phyloP scores from a whole-genome alignment of 2,888 invertebrate genomes.

The Bembecia ichneumoniformis region DNA sequence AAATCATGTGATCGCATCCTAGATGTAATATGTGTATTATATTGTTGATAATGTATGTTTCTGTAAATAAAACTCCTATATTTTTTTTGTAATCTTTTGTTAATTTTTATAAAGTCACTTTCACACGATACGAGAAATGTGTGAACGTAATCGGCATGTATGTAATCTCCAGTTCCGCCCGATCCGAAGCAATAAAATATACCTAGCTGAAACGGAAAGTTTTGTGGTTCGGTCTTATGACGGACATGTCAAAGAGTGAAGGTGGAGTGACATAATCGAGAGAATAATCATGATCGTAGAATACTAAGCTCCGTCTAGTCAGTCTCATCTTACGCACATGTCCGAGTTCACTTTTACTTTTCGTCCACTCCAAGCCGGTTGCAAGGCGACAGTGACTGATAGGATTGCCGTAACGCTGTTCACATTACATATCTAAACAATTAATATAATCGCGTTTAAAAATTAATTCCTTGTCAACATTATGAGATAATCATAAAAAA shows the following conservation, averaged over 20 bases:
- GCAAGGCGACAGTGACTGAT: background rate
- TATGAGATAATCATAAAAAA: no score
- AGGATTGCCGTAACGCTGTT: background rate
- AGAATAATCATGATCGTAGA: background rate
- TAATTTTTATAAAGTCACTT: constrained; percentile 2
- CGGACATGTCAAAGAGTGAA: constrained; percentile 14
- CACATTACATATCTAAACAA: no score
- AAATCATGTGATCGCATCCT: constrained; percentile 64
- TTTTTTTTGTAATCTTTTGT: constrained; percentile 24
- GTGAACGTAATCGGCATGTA: constrained; percentile 20
- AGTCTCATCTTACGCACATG: constrained; percentile 1
- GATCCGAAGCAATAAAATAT: constrained; percentile 6
- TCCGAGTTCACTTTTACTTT: constrained; percentile 10
- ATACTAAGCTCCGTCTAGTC: background rate
- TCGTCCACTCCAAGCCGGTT: constrained; percentile 2
- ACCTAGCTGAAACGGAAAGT: constrained; percentile 28
- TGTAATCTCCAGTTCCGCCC: background rate
- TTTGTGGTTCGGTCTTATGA: constrained; percentile 20
- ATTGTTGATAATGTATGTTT: constrained; percentile 64
- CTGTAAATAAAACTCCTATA: constrained; percentile 67
- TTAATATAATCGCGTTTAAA: no score
- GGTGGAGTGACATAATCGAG: constrained; percentile 8
- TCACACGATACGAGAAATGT: constrained; percentile 20
- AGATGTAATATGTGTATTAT: constrained; percentile 63
- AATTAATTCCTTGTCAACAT: no score